phyloP scores from a whole-genome alignment of 2,888 invertebrate genomes.

The Aporophyla lueneburgensis region DNA sequence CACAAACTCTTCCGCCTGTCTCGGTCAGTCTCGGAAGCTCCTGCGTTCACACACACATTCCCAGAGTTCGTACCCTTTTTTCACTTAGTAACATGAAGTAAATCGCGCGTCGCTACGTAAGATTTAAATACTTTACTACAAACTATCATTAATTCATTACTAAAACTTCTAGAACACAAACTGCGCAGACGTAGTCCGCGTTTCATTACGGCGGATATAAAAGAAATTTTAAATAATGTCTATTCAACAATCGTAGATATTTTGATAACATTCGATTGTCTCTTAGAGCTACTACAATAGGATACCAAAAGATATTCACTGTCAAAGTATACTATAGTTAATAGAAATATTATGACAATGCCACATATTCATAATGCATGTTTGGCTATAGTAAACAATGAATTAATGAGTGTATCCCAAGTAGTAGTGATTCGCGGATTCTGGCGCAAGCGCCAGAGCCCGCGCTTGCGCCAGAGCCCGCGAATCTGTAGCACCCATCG shows the following conservation, averaged over 20 bases:
- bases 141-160: neutral
- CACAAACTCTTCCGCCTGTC: too few relatives aligned
- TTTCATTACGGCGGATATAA: neutral
- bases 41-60: neutral
- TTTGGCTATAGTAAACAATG: neutral
- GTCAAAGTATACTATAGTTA: neutral
- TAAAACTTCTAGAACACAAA: neutral
- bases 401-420: too few relatives aligned
- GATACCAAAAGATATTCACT: neutral
- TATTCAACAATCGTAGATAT: constrained; percentile 2
- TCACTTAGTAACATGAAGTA: neutral
- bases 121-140: neutral
- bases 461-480: too few relatives aligned
- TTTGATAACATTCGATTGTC: constrained; percentile 35
- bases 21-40: neutral
- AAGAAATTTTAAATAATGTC: neutral
- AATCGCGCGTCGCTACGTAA: neutral
- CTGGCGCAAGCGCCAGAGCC: too few relatives aligned
- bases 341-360: neutral
- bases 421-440: too few relatives aligned
- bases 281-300: neutral
- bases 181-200: neutral
- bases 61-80: neutral
- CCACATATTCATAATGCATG: neutral
- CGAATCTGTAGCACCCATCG: too few relatives aligned